These are phyloP conservation scores for Carapus acus DNA, from an alignment of 2,797 vertebrate genomes.

Conservation along the genomic window DNA sequence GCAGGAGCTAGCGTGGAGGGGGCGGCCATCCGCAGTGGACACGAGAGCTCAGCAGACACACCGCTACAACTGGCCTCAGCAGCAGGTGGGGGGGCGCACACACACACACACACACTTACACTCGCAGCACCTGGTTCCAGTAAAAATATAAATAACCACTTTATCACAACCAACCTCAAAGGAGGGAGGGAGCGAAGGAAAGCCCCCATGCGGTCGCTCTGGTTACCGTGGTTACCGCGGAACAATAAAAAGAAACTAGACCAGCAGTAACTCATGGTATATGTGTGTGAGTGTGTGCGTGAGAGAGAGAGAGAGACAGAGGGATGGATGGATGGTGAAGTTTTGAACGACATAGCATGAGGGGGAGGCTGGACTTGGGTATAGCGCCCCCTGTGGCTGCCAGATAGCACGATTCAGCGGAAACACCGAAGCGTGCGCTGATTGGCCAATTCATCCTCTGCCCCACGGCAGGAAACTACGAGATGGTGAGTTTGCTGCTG, in stretches of 20 bases:
- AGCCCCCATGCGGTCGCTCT: background rate
- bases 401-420: too few relatives aligned
- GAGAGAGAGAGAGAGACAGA: too few relatives aligned
- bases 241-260: too few relatives aligned
- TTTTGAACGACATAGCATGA: too few relatives aligned
- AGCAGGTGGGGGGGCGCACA: constrained; percentile 76
- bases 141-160: constrained; percentile 12
- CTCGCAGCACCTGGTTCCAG: constrained; percentile 6
- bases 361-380: too few relatives aligned
- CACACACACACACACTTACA: constrained; percentile 7
- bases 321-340: too few relatives aligned
- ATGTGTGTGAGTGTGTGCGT: too few relatives aligned
- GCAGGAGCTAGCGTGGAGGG: constrained; percentile 93
- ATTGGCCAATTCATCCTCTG: too few relatives aligned
- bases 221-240: too few relatives aligned
- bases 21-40: constrained; percentile 80
- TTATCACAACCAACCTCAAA: constrained; percentile 15
- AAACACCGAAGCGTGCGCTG: too few relatives aligned
- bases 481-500: constrained; percentile 90
- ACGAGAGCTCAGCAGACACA: constrained; percentile 87
- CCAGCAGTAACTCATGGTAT: too few relatives aligned
- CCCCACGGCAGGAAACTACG: constrained; percentile 95
- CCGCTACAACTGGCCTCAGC: constrained; percentile 94
- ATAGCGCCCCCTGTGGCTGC: too few relatives aligned
- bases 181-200: constrained; percentile 7